A percentile compares a stretch with the other conserved stretches of the same genome.
Evolutionary conservation across 1,140 invertebrate species (phyloP).

Genomic region (Medauroidea extradentata): DNA sequence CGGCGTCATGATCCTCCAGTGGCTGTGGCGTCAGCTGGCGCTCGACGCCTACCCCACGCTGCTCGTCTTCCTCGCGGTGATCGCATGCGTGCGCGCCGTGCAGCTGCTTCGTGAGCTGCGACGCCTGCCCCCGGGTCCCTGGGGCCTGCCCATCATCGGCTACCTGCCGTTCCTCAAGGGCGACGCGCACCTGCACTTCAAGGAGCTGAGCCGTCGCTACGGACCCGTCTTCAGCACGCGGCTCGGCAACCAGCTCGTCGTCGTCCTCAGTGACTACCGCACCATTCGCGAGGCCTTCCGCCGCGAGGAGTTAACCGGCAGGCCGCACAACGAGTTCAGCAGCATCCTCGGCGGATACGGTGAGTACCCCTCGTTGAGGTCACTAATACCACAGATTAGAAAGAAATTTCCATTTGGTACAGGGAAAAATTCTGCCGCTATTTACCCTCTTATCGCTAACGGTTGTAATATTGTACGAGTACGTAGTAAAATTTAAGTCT

Average conservation of each 20-base stretch:
- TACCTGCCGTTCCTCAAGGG: slow-evolving; percentile 74
- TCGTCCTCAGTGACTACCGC: slow-evolving; percentile 80
- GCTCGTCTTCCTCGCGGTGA: slow-evolving; percentile 51
- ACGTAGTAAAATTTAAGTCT: too few species aligned
- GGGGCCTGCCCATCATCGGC: slow-evolving; percentile 76
- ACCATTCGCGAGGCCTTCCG: slow-evolving; percentile 79
- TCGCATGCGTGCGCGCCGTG: slow-evolving; percentile 44
- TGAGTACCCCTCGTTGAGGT: slow-evolving; percentile 57
- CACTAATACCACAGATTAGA: too few species aligned
- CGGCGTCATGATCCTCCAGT: too few species aligned
- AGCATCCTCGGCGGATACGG: slow-evolving; percentile 84
- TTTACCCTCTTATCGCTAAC: too few species aligned
- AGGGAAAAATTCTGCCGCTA: too few species aligned
- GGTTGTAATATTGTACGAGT: too few species aligned
- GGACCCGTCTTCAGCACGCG: slow-evolving; percentile 76
- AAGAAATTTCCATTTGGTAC: too few species aligned
- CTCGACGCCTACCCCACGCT: slow-evolving; percentile 19
- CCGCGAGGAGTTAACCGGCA: slow-evolving; percentile 77
- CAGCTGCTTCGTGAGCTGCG: slow-evolving; percentile 52
- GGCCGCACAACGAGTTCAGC: slow-evolving; percentile 77
- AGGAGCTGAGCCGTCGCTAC: slow-evolving; percentile 67
- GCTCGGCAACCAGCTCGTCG: slow-evolving; percentile 73
- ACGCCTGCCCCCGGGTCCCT: slow-evolving; percentile 75
- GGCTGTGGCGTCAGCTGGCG: too few species aligned
- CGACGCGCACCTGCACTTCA: slow-evolving; percentile 71